A percentile compares a stretch with the other conserved stretches of the same genome.
Evolutionary conservation across 1,140 invertebrate genomes (phyloP).

Genomic region (Drosophila kanapiae): DNA sequence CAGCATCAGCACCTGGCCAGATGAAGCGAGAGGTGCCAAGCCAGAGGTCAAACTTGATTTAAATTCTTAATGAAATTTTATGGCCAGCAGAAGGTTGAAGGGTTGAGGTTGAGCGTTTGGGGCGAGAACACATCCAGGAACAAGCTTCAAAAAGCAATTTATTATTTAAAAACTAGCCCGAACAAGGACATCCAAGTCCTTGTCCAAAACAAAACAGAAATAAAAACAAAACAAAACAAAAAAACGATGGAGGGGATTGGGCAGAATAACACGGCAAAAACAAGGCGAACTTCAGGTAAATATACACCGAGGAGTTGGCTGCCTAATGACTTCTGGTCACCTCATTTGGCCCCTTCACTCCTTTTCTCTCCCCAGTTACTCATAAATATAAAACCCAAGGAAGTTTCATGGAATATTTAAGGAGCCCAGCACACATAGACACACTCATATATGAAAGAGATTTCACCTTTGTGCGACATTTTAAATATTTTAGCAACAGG

Average conservation of each 20-base stretch:
- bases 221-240: not conserved
- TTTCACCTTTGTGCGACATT: conserved; percentile 47
- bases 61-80: conserved; percentile 69
- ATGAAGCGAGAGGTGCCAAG: conserved; percentile 13
- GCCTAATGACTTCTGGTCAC: conserved; percentile 52
- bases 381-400: conserved; percentile 46
- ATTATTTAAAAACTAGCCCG: conserved; percentile 68
- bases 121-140: conserved; percentile 19
- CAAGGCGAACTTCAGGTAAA: conserved; percentile 47
- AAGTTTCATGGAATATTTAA: conserved; percentile 54
- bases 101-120: conserved; percentile 1
- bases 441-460: conserved; percentile 8
- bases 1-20: conserved; percentile 20
- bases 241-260: not conserved
- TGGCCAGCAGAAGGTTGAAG: conserved; percentile 11
- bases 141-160: conserved; percentile 66
- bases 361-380: conserved; percentile 16
- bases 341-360: conserved; percentile 3
- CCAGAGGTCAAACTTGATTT: conserved; percentile 60
- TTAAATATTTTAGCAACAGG: conserved; percentile 64
- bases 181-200: conserved; percentile 49
- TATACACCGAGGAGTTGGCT: conserved; percentile 51
- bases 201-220: not conserved
- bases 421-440: conserved; percentile 3
- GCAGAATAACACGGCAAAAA: conserved; percentile 5